A percentile compares a stretch with the other conserved stretches of the same genome.
phyloP scores from a whole-genome alignment of 2,113 vertebrate species.

The Triplophysa siluroides region DNA sequence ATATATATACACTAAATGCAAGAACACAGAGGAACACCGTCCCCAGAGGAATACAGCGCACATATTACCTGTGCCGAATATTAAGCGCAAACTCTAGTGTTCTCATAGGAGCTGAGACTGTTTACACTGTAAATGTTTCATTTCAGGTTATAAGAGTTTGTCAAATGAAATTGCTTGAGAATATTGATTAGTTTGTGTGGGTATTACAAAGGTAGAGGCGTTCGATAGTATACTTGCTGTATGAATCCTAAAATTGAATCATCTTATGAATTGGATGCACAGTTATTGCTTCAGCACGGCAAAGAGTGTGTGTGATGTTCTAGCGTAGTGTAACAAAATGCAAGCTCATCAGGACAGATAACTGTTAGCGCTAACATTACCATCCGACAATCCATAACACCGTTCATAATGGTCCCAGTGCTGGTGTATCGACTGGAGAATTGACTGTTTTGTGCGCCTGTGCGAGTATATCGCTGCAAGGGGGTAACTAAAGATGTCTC shows the following conservation, averaged over 20 bases:
- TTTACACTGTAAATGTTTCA: slow-evolving; percentile 19
- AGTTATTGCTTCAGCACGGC: no score
- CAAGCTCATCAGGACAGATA: neutral
- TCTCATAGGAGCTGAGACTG: neutral
- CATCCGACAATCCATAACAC: neutral
- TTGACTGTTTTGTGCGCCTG: slow-evolving; percentile 1
- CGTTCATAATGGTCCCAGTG: slow-evolving; percentile 21
- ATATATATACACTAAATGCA: neutral
- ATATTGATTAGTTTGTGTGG: neutral
- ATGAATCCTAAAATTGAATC: no score
- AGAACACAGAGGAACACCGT: neutral
- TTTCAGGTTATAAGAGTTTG: slow-evolving; percentile 22
- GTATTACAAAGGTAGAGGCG: neutral
- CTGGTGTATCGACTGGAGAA: slow-evolving; percentile 8
- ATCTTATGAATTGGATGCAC: no score
- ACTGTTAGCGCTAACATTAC: slow-evolving; percentile 1
- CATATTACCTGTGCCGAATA: slow-evolving; percentile 23
- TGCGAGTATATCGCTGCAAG: neutral
- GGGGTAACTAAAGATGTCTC: slow-evolving; percentile 27
- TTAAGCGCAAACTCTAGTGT: slow-evolving; percentile 23
- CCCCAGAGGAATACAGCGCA: slow-evolving; percentile 14
- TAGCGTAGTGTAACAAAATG: neutral
- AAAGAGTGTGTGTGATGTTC: neutral
- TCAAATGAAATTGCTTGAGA: neutral
- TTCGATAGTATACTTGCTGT: no score